A percentile compares a stretch with the other conserved stretches of the same genome.
Evolutionary conservation across 2,797 vertebrate species (phyloP).

Genomic region (Fratercula arctica): DNA sequence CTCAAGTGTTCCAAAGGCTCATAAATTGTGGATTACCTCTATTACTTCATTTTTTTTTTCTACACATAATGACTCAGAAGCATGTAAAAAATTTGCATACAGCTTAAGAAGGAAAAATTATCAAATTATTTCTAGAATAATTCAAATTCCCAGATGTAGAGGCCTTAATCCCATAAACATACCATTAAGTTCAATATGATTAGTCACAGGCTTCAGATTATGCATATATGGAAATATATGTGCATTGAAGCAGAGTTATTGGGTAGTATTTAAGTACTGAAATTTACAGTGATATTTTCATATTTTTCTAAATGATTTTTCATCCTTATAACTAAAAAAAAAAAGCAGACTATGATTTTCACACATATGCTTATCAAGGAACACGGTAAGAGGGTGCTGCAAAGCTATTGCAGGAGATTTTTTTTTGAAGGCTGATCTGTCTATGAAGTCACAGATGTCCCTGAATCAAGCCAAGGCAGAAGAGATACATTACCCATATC

Average conservation of each 20-base stretch:
- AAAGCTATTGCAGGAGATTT: neutral
- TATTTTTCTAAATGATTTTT: neutral
- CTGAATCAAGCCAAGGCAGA: neutral
- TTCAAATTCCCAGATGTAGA: neutral
- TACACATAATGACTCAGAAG: neutral
- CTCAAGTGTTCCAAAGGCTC: neutral
- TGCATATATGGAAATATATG: neutral
- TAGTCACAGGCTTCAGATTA: neutral
- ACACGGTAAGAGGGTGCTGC: neutral
- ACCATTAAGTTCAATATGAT: neutral
- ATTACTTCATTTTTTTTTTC: neutral
- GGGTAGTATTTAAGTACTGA: neutral
- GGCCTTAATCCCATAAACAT: neutral
- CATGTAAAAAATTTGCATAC: neutral
- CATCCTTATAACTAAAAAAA: neutral
- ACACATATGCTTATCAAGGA: conserved; percentile 3
- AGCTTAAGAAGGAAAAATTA: neutral
- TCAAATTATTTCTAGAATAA: neutral
- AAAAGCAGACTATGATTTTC: neutral
- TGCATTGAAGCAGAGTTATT: neutral
- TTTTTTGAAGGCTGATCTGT: neutral
- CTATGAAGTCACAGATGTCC: conserved; percentile 19
- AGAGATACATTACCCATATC: neutral
- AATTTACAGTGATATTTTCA: neutral
- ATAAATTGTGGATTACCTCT: neutral